Conservation (phyloP, 2,888 invertebrate genomes). For the Papilio gigon region DNA sequence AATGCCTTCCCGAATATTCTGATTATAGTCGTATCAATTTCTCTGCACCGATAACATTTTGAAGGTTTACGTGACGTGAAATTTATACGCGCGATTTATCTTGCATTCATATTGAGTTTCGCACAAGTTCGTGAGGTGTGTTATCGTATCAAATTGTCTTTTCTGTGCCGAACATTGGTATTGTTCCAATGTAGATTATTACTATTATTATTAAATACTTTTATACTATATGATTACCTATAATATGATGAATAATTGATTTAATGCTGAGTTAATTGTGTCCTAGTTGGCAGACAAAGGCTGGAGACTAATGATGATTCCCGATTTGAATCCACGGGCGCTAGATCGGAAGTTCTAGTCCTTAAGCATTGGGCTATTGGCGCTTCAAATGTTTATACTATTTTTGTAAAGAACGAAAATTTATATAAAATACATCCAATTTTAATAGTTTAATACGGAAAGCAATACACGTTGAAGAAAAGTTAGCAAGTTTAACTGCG, state of each 20-base stretch:
- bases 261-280: too few species aligned
- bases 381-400: background rate
- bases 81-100: slow-evolving; percentile 80
- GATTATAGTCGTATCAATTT: slow-evolving; percentile 72
- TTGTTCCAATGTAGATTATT: slow-evolving; percentile 11
- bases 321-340: too few species aligned
- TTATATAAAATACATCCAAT: background rate
- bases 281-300: too few species aligned
- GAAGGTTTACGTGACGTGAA: slow-evolving; percentile 78
- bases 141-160: slow-evolving; percentile 60
- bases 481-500: slow-evolving; percentile 28
- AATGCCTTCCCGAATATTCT: slow-evolving; percentile 62
- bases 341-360: too few species aligned
- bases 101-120: slow-evolving; percentile 77
- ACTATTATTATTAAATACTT: slow-evolving; percentile 5
- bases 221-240: background rate
- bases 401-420: background rate
- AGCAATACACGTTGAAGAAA: slow-evolving; percentile 29
- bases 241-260: background rate
- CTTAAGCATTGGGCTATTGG: too few species aligned
- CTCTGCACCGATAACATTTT: slow-evolving; percentile 77
- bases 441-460: slow-evolving; percentile 23
- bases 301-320: too few species aligned
- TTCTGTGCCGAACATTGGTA: slow-evolving; percentile 27
- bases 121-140: slow-evolving; percentile 74